Percentiles rank a stretch among this genome's conserved stretches.
Conservation (phyloP, 2,113 vertebrate species). For the Centropristis striata region DNA sequence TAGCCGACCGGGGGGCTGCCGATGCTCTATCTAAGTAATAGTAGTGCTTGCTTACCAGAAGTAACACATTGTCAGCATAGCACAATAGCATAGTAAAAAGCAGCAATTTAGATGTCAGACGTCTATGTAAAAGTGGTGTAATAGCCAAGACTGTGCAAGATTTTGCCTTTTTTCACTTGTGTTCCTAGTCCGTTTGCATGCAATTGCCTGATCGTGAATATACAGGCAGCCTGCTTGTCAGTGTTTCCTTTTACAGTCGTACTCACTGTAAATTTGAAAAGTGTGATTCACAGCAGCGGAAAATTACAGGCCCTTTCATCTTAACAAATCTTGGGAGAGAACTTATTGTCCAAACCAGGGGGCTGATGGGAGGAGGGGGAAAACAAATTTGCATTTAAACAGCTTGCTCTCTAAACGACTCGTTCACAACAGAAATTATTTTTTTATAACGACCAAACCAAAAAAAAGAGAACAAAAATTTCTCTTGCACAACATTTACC, state of each 20-base stretch:
- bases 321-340: slow-evolving; percentile 51
- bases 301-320: slow-evolving; percentile 68
- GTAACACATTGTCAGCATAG: slow-evolving; percentile 49
- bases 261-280: slow-evolving; percentile 54
- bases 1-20: slow-evolving; percentile 16
- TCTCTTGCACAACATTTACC: slow-evolving; percentile 2
- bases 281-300: slow-evolving; percentile 56
- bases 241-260: slow-evolving; percentile 36
- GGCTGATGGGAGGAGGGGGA: slow-evolving; percentile 57
- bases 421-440: slow-evolving; percentile 32
- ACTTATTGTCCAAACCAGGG: slow-evolving; percentile 59
- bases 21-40: slow-evolving; percentile 55
- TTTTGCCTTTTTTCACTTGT: slow-evolving; percentile 22
- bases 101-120: slow-evolving; percentile 73
- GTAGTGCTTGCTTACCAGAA: slow-evolving; percentile 60
- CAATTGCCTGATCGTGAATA: slow-evolving; percentile 28
- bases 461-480: not conserved
- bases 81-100: slow-evolving; percentile 61
- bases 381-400: slow-evolving; percentile 73
- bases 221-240: slow-evolving; percentile 23
- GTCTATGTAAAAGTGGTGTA: slow-evolving; percentile 45
- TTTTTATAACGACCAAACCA: slow-evolving; percentile 6
- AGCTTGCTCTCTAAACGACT: slow-evolving; percentile 40
- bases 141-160: slow-evolving; percentile 26
- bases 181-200: slow-evolving; percentile 18